Evolutionary conservation across 1,140 invertebrate species (phyloP).

Genomic region (Aleiodes sp.): DNA sequence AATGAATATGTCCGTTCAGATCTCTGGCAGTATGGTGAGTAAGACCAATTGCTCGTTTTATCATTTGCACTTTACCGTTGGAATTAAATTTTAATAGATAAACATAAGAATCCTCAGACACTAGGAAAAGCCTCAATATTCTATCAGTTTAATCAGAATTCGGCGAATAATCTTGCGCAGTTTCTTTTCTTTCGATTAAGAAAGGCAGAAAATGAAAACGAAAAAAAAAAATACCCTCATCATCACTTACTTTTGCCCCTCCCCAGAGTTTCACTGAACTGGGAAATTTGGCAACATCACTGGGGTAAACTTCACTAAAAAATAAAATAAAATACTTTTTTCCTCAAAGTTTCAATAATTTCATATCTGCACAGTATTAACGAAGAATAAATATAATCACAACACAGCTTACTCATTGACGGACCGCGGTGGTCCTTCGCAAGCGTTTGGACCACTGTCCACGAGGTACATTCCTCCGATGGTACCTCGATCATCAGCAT

Average conservation of each 20-base stretch:
- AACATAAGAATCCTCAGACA: neutral
- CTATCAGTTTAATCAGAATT: neutral
- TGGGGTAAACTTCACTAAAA: too few species aligned
- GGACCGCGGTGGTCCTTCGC: neutral
- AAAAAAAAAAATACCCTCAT: too few species aligned
- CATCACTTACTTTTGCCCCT: neutral
- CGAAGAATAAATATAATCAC: neutral
- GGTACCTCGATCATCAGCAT: slow-evolving; percentile 35
- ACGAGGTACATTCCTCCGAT: slow-evolving; percentile 39
- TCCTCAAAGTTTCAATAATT: too few species aligned
- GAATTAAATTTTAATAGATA: slow-evolving; percentile 14
- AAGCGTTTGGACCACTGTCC: neutral
- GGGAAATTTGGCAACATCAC: too few species aligned
- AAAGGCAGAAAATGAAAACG: too few species aligned
- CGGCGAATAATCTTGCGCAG: neutral
- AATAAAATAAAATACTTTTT: too few species aligned
- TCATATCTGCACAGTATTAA: too few species aligned
- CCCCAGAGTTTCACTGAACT: neutral
- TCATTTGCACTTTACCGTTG: neutral
- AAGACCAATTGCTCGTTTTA: slow-evolving; percentile 23
- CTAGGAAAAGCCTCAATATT: neutral
- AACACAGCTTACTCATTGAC: neutral
- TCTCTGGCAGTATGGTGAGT: neutral
- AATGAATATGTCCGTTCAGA: slow-evolving; percentile 10
- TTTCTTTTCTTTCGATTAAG: too few species aligned